Evolutionary conservation across 2,113 vertebrate genomes (phyloP).

Genomic region (Protomyctophum bolini): DNA sequence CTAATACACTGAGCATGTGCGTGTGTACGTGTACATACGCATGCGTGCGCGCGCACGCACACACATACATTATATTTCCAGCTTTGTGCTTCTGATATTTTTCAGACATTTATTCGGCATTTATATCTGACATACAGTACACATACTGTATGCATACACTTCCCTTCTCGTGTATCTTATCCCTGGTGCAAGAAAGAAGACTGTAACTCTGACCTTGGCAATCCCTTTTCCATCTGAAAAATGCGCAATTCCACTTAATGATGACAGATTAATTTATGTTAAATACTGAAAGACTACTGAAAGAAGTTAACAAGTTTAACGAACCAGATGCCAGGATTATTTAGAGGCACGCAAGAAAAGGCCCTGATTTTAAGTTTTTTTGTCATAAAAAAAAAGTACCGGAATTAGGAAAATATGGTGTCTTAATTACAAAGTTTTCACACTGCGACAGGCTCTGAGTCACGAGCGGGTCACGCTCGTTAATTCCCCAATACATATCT

Average conservation of each 20-base stretch:
- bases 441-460: conserved; percentile 38
- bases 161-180: conserved; percentile 19
- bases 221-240: conserved; percentile 35
- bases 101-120: conserved; percentile 1
- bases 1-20: too few species aligned
- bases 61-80: not conserved
- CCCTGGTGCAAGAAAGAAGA: conserved; percentile 22
- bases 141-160: not conserved
- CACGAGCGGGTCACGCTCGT: conserved; percentile 34
- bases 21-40: not conserved
- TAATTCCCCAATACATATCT: conserved; percentile 22
- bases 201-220: conserved; percentile 45
- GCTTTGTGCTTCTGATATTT: not conserved
- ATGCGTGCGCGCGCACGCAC: not conserved
- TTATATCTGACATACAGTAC: not conserved
- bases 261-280: conserved; percentile 66
- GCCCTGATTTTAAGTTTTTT: conserved; percentile 70
- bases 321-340: conserved; percentile 70
- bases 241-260: conserved; percentile 56
- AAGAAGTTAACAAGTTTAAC: conserved; percentile 62
- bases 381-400: conserved; percentile 53
- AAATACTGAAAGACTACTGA: conserved; percentile 49
- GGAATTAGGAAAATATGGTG: conserved; percentile 35
- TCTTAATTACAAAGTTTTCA: conserved; percentile 32
- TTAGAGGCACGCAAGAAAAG: conserved; percentile 49